Evolutionary conservation across 1,140 invertebrate species (phyloP), one percentile per base, ranked within the genome.

Genomic region (Caenorhabditis brenneri): DNA sequence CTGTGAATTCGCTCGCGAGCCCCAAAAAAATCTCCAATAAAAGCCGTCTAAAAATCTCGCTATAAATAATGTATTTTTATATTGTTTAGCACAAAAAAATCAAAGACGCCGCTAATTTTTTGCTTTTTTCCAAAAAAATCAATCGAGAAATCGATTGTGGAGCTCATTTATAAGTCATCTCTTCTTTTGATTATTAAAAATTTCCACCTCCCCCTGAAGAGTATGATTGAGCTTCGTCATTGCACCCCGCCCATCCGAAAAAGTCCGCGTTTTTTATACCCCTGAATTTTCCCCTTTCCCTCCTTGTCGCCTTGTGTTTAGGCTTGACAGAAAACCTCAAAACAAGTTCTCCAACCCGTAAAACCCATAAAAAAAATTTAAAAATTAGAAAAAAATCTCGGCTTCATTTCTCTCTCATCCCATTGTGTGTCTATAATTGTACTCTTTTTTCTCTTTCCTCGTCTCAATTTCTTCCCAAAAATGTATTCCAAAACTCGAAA

Each of bases 401-500:
- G 58, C 58, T 65, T 65, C 31, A 4, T 6, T 24, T 65, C 19
- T 31, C 31, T 16, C 6, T 33, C 6, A 9, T 5, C 12, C 19
- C 24, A 36, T 4, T 19, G 16, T 1, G 27, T 58, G 1, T 31
- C 29, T 29, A 29, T 15, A 36, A 27, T 27, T 51, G 19, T 51
- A 51, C 9, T 12, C 42, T 58, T 36, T 36, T 36, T 29, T 29
- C 53, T 27, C 27, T 36, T 19, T 58, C 53, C n/a, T 42, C 39
- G 12, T n/a, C 39, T 6, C 24, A 58, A 58, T 5, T 27, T 24
- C 24, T 58, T 58, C 58, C 58, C 31, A 15, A 65, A 65, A 55
- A 55, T 55, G 29, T 65, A 65, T 65, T 65, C 58, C 58, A 65
- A 65, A 65, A 42, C 58, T 65, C 58, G 58, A 65, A 36, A 65